Evolutionary conservation across 37 sponge, comb jelly and placozoan species (phyloP).

Genomic region (Hexactinellida sp.): DNA sequence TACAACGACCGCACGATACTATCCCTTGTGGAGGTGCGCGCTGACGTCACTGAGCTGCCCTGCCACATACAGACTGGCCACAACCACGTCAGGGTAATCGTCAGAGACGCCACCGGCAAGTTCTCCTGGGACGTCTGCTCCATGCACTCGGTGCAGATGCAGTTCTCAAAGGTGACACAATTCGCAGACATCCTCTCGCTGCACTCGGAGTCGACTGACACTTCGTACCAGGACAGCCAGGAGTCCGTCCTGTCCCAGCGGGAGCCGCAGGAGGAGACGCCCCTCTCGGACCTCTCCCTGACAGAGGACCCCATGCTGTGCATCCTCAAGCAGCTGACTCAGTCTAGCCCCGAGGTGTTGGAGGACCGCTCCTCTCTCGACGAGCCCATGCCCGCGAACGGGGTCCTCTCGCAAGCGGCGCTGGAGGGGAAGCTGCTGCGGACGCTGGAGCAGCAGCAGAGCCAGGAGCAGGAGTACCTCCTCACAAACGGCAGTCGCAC

Average conservation of each 20-base stretch:
- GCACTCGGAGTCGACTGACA: neutral
- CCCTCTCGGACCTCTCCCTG: neutral
- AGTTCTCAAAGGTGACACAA: neutral
- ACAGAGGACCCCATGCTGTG: neutral
- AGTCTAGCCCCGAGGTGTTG: neutral
- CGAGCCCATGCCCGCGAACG: neutral
- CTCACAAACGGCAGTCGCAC: neutral
- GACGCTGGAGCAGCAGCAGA: neutral
- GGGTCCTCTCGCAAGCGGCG: neutral
- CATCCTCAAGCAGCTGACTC: neutral
- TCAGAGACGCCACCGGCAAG: conserved; percentile 66
- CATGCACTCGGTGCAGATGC: conserved; percentile 13
- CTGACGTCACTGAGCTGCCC: conserved; percentile 18
- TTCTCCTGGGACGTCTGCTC: conserved; percentile 44
- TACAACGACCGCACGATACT: conserved; percentile 38
- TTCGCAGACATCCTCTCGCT: neutral
- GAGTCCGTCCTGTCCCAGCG: neutral
- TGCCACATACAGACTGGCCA: conserved; percentile 22
- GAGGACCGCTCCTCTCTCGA: neutral
- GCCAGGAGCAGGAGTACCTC: neutral
- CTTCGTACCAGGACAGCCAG: conserved; percentile 9
- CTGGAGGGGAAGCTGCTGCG: neutral
- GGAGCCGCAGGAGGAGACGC: neutral
- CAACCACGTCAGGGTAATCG: conserved; percentile 44
- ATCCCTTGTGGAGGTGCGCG: conserved; percentile 54